phyloP scores from a whole-genome alignment of 2,888 invertebrate genomes.

The Dicranocentrus wangi region DNA sequence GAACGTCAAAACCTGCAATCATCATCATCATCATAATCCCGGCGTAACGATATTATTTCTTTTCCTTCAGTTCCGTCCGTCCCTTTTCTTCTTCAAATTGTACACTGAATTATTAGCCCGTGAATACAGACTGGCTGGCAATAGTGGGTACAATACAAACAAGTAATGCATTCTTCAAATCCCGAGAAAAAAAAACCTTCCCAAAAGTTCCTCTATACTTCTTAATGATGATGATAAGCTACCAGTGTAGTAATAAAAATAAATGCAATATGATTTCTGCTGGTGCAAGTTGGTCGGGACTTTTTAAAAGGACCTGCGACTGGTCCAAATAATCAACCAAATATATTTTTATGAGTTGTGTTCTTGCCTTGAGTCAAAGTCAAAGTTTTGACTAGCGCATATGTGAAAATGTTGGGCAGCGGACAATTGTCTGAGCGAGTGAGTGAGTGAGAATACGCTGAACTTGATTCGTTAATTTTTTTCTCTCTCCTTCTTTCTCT shows the following conservation, averaged over 20 bases:
- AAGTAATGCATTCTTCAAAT: neutral
- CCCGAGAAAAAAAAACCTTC: neutral
- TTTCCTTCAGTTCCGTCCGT: neutral
- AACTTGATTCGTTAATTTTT: too few species aligned
- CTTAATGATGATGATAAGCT: too few species aligned
- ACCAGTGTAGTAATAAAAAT: slow-evolving; percentile 1
- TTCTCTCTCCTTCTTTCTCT: too few species aligned
- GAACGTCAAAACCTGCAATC: slow-evolving; percentile 51
- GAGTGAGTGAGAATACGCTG: too few species aligned
- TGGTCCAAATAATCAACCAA: neutral
- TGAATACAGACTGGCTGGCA: slow-evolving; percentile 15
- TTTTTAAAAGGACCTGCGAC: too few species aligned
- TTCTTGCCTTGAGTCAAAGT: slow-evolving; percentile 4
- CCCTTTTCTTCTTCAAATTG: slow-evolving; percentile 34
- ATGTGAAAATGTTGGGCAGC: too few species aligned
- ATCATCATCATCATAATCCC: slow-evolving; percentile 31
- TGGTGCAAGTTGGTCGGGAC: too few species aligned
- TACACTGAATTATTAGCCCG: slow-evolving; percentile 27
- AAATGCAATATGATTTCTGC: too few species aligned
- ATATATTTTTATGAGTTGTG: too few species aligned
- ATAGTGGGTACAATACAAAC: slow-evolving; percentile 3
- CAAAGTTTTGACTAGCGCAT: slow-evolving; percentile 2
- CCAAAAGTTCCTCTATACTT: neutral
- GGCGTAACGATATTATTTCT: slow-evolving; percentile 45
- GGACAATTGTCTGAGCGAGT: too few species aligned